Evolutionary conservation across 2,888 invertebrate genomes (phyloP).

Genomic region (Drosophila fulvimacula): DNA sequence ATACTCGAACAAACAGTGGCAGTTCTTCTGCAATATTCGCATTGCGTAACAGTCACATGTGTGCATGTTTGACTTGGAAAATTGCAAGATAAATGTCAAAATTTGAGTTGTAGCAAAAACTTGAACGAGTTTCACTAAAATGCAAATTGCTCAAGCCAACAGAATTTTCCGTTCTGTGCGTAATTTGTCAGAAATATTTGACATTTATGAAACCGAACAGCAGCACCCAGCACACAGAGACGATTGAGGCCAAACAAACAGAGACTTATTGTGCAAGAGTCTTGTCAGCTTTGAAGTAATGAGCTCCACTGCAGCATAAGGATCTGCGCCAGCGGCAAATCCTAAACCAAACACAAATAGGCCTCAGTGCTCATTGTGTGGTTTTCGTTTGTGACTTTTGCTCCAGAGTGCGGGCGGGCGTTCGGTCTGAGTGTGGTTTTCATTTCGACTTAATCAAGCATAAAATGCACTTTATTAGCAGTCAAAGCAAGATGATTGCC

Average conservation of each 20-base stretch:
- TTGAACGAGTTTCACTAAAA: constrained; percentile 44
- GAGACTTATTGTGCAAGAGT: constrained; percentile 18
- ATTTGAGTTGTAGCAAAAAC: constrained; percentile 21
- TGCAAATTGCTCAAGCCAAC: constrained; percentile 43
- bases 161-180: constrained; percentile 34
- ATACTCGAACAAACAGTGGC: constrained; percentile 26
- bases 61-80: constrained; percentile 44
- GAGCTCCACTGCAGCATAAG: constrained; percentile 4
- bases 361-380: constrained; percentile 9
- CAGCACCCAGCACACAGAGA: constrained; percentile 11
- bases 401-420: constrained; percentile 24
- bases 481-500: constrained; percentile 2
- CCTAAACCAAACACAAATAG: not conserved
- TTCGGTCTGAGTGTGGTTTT: constrained; percentile 14
- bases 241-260: constrained; percentile 45
- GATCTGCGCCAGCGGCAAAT: not conserved
- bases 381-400: constrained; percentile 9
- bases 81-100: constrained; percentile 64
- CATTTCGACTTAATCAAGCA: constrained; percentile 37
- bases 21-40: constrained; percentile 10
- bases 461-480: constrained; percentile 4
- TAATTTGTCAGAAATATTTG: constrained; percentile 72
- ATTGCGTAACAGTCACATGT: constrained; percentile 31
- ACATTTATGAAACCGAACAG: constrained; percentile 46
- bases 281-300: constrained; percentile 23